Evolutionary conservation across 2,797 vertebrate species (phyloP).

Genomic region (Tympanoctomys barrerae): DNA sequence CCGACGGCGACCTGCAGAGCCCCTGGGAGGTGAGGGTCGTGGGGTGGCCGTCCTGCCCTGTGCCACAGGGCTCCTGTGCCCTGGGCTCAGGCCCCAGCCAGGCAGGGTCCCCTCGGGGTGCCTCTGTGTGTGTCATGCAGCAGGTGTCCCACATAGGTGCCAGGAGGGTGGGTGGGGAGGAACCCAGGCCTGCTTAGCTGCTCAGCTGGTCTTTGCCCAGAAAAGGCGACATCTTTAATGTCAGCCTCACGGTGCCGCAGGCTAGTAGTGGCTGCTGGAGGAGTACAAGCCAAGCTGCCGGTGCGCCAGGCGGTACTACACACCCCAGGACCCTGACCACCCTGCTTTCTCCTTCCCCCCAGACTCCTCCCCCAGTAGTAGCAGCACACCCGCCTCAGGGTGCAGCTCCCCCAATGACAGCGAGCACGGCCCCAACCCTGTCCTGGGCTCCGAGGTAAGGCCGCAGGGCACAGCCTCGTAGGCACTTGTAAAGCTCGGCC

Average conservation of each 20-base stretch:
- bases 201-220: neutral
- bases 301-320: no score
- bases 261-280: neutral
- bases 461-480: neutral
- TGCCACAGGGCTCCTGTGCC: neutral
- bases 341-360: conserved; percentile 35
- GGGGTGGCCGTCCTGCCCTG: neutral
- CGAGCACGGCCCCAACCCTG: conserved; percentile 88
- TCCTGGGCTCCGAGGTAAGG: conserved; percentile 91
- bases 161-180: neutral
- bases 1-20: conserved; percentile 90
- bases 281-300: neutral
- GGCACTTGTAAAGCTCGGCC: conserved; percentile 21
- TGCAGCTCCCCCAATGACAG: conserved; percentile 94
- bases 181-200: neutral
- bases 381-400: conserved; percentile 92
- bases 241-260: neutral
- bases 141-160: no score
- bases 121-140: rapidly evolving
- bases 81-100: neutral
- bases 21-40: conserved; percentile 89
- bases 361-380: conserved; percentile 98
- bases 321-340: neutral
- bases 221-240: neutral
- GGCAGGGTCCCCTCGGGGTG: rapidly evolving